Conservation (phyloP, 2,888 invertebrate genomes). For the Tetramorium bicarinatum region DNA sequence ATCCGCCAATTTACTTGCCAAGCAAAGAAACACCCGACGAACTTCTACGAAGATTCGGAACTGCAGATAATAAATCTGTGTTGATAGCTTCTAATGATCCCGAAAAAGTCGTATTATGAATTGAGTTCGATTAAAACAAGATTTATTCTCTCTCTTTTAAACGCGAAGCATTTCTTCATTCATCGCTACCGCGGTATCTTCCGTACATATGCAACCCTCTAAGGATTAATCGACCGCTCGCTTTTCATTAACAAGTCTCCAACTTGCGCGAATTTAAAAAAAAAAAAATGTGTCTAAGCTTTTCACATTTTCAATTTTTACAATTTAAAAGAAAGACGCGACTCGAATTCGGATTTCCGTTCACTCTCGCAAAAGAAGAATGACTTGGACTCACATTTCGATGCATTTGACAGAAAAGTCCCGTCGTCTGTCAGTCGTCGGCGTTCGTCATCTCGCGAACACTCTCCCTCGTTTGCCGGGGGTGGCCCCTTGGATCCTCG, state of each 20-base stretch:
- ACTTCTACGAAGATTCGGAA: constrained; percentile 15
- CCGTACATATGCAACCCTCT: not conserved
- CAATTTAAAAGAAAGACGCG: not conserved
- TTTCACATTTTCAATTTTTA: not conserved
- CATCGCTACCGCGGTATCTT: not conserved
- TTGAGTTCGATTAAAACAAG: not conserved
- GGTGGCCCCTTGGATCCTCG: constrained; percentile 2
- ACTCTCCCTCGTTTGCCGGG: constrained; percentile 12
- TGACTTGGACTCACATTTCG: constrained; percentile 24
- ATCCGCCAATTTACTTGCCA: constrained; percentile 9
- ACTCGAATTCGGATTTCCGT: not conserved
- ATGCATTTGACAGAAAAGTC: constrained; percentile 27
- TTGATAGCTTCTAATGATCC: not conserved
- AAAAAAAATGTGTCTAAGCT: not conserved
- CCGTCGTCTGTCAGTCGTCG: not conserved
- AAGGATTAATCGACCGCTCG: not conserved
- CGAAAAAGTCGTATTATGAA: not conserved
- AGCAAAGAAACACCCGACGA: constrained; percentile 8
- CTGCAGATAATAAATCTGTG: constrained; percentile 1
- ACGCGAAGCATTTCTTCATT: not conserved
- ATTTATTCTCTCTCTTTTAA: not conserved
- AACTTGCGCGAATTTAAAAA: not conserved
- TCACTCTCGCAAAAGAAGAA: not conserved
- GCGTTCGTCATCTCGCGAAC: constrained; percentile 60
- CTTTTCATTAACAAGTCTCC: not conserved